Evolutionary conservation across 2,113 vertebrate genomes (phyloP).

Genomic region (Percina caprodes): DNA sequence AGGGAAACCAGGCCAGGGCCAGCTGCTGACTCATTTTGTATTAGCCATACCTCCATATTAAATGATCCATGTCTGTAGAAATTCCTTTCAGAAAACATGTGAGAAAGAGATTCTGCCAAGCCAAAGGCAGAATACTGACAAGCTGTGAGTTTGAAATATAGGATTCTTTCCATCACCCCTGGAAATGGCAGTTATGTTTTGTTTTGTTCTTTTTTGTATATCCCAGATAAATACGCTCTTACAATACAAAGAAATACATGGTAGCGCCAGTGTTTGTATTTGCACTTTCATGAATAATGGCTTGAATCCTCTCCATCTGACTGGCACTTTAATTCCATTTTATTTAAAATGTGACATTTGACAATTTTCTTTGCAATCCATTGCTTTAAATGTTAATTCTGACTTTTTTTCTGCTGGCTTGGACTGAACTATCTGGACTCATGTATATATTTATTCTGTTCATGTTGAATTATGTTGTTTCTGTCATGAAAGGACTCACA

Average conservation of each 20-base stretch:
- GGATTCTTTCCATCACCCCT: slow-evolving; percentile 22
- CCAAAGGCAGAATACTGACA: slow-evolving; percentile 38
- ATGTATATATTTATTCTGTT: neutral
- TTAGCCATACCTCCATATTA: slow-evolving; percentile 18
- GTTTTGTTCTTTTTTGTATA: slow-evolving; percentile 9
- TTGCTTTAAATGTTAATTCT: slow-evolving; percentile 37
- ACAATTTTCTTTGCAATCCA: slow-evolving; percentile 33
- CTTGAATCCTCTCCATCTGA: slow-evolving; percentile 48
- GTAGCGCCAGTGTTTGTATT: neutral
- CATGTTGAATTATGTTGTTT: slow-evolving; percentile 9
- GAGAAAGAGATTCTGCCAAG: slow-evolving; percentile 35
- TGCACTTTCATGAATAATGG: slow-evolving; percentile 16
- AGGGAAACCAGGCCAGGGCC: neutral
- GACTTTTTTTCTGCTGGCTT: neutral
- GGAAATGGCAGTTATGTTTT: slow-evolving; percentile 31
- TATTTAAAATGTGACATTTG: slow-evolving; percentile 36
- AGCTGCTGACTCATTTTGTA: neutral
- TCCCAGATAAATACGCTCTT: slow-evolving; percentile 19
- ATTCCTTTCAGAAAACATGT: slow-evolving; percentile 34
- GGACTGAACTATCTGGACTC: neutral
- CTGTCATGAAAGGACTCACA: neutral
- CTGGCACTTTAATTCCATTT: slow-evolving; percentile 35
- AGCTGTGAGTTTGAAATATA: slow-evolving; percentile 43
- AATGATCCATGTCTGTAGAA: slow-evolving; percentile 35
- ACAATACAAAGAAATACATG: slow-evolving; percentile 3